Evolutionary conservation across 2,888 invertebrate genomes (phyloP).

Genomic region (Dermolepida albohirtum): DNA sequence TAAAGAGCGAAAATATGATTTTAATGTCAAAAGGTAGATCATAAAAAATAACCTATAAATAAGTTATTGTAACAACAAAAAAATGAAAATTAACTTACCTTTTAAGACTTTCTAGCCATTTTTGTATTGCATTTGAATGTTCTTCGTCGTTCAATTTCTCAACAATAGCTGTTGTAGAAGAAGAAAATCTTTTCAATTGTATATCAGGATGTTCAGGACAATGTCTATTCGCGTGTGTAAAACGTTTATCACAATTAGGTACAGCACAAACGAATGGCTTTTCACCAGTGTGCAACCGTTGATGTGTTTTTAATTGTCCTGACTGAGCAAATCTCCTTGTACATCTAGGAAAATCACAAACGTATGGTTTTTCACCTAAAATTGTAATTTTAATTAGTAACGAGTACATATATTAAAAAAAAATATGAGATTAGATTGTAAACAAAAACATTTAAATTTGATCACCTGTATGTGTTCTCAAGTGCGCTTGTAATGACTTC

Average conservation of each 20-base stretch:
- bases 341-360: slow-evolving; percentile 80
- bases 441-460: slow-evolving; percentile 37
- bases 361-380: slow-evolving; percentile 78
- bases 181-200: slow-evolving; percentile 62
- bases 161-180: slow-evolving; percentile 57
- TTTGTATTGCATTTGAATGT: slow-evolving; percentile 62
- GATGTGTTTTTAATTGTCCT: slow-evolving; percentile 82
- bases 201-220: slow-evolving; percentile 79
- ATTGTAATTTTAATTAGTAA: slow-evolving; percentile 9
- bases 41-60: no score
- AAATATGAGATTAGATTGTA: slow-evolving; percentile 16
- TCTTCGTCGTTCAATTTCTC: slow-evolving; percentile 65
- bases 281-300: slow-evolving; percentile 80
- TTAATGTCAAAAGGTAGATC: no score
- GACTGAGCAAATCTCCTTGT: slow-evolving; percentile 80
- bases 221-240: slow-evolving; percentile 82
- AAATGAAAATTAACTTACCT: slow-evolving; percentile 61
- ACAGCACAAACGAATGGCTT: slow-evolving; percentile 79
- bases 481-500: slow-evolving; percentile 79
- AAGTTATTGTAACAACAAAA: no score
- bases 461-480: slow-evolving; percentile 74
- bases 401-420: background rate
- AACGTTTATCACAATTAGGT: slow-evolving; percentile 73
- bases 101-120: slow-evolving; percentile 66
- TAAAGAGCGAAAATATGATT: no score